These are phyloP conservation scores for Dryobotodes eremita DNA, from an alignment of 2,888 invertebrate genomes.

Conservation along the genomic window DNA sequence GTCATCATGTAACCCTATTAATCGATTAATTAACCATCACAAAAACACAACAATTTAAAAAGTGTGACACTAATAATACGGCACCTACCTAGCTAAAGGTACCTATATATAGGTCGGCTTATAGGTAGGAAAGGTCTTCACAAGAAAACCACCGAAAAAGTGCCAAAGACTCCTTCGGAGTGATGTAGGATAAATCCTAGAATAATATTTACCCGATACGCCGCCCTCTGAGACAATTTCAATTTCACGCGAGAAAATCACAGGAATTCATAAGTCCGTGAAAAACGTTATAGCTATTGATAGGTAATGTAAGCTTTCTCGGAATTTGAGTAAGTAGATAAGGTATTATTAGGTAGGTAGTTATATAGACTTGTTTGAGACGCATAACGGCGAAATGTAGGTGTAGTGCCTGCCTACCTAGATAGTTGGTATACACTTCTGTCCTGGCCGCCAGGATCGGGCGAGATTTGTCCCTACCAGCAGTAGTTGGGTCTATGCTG, in stretches of 20 bases:
- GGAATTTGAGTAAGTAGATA: constrained; percentile 5
- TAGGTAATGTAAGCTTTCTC: constrained; percentile 13
- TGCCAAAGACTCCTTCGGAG: constrained; percentile 34
- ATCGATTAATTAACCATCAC: not conserved
- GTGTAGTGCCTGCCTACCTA: not conserved
- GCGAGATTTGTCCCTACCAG: no score
- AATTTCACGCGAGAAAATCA: constrained; percentile 73
- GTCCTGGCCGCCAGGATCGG: not conserved
- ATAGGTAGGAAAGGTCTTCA: not conserved
- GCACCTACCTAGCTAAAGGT: not conserved
- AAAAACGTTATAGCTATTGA: constrained; percentile 39
- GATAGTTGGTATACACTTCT: not conserved
- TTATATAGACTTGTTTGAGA: not conserved
- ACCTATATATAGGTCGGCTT: not conserved
- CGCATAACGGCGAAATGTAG: not conserved
- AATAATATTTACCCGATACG: constrained; percentile 56
- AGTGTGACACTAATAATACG: not conserved
- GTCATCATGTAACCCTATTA: not conserved
- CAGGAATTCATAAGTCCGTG: constrained; percentile 49
- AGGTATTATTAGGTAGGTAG: not conserved
- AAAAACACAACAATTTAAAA: not conserved
- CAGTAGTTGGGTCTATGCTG: no score
- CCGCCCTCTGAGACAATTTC: constrained; percentile 62
- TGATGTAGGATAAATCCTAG: constrained; percentile 66
- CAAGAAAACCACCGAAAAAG: constrained; percentile 35